Conservation (phyloP, 1,140 invertebrate genomes). For the Brachionus rotundiformis region DNA sequence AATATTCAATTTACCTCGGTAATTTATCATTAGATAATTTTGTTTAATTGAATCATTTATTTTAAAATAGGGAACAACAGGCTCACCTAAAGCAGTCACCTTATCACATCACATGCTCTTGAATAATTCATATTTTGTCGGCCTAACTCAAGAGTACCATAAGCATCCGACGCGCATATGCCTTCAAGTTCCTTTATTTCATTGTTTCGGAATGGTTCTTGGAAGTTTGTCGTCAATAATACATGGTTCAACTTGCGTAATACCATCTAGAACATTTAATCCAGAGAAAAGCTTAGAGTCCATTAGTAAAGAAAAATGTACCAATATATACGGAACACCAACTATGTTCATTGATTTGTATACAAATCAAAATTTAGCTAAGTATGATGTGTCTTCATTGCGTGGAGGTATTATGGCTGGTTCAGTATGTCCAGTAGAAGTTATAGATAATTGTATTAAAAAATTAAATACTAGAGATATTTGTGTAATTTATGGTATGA, state of each 20-base stretch:
- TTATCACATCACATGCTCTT: conserved; percentile 79
- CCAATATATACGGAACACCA: conserved; percentile 74
- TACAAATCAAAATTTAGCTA: conserved; percentile 61
- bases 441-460: conserved; percentile 20
- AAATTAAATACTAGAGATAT: conserved; percentile 28
- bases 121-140: conserved; percentile 78
- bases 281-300: conserved; percentile 4
- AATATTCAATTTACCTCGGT: conserved; percentile 84
- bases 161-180: conserved; percentile 68
- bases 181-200: conserved; percentile 84
- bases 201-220: conserved; percentile 80
- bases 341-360: conserved; percentile 93
- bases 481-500: conserved; percentile 39
- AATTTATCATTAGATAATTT: conserved; percentile 53
- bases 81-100: conserved; percentile 80
- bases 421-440: neutral
- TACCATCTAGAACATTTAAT: conserved; percentile 8
- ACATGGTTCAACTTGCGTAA: conserved; percentile 58
- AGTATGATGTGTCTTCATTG: conserved; percentile 62
- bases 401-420: conserved; percentile 29
- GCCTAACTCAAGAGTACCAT: conserved; percentile 68
- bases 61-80: conserved; percentile 72
- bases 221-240: conserved; percentile 70
- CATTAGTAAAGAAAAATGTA: conserved; percentile 63
- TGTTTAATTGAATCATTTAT: neutral